Conservation (phyloP, 2,113 vertebrate species). For the Channa maculata region DNA sequence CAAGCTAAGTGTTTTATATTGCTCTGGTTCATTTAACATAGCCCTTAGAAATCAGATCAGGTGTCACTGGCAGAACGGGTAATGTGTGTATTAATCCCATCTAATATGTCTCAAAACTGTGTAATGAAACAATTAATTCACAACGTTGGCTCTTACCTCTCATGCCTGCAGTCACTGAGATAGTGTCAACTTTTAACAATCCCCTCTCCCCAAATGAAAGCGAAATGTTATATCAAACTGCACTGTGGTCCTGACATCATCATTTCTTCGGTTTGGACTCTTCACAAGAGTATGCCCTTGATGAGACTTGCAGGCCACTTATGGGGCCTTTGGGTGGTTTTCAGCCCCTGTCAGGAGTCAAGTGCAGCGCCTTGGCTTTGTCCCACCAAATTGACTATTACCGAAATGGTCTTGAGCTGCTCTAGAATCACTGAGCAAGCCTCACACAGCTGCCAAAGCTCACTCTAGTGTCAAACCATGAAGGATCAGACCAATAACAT, state of each 20-base stretch:
- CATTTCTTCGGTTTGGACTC: slow-evolving; percentile 25
- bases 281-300: slow-evolving; percentile 58
- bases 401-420: slow-evolving; percentile 23
- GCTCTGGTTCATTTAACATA: slow-evolving; percentile 58
- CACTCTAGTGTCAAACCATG: slow-evolving; percentile 61
- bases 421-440: slow-evolving; percentile 23
- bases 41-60: slow-evolving; percentile 68
- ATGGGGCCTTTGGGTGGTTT: slow-evolving; percentile 57
- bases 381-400: slow-evolving; percentile 35
- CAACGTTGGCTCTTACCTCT: slow-evolving; percentile 30
- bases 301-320: slow-evolving; percentile 67
- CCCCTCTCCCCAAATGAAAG: slow-evolving; percentile 45
- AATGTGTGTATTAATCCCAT: slow-evolving; percentile 73
- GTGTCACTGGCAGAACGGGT: slow-evolving; percentile 55
- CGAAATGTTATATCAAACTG: slow-evolving; percentile 55
- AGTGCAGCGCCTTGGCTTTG: slow-evolving; percentile 63
- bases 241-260: slow-evolving; percentile 63
- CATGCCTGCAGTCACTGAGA: slow-evolving; percentile 40
- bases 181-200: slow-evolving; percentile 49
- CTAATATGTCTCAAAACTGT: slow-evolving; percentile 63
- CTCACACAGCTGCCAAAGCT: slow-evolving; percentile 36
- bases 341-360: slow-evolving; percentile 66
- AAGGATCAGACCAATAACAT: slow-evolving; percentile 81
- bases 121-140: slow-evolving; percentile 68
- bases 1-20: slow-evolving; percentile 72